Base-by-base conservation (phyloP, 2,113 vertebrate species). In the Onychostoma macrolepis region DNA sequence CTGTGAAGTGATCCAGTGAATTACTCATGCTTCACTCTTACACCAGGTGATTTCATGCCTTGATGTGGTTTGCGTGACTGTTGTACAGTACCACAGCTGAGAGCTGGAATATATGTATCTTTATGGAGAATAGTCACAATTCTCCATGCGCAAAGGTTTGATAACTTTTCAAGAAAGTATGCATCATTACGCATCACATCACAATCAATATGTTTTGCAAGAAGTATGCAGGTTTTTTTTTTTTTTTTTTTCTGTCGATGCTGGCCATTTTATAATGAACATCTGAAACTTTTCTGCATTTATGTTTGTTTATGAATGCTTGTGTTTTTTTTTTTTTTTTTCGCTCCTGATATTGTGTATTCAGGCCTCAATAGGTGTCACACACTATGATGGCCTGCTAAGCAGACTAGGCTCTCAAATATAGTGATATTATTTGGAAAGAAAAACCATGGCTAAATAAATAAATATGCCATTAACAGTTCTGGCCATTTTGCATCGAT, bases 21-120 rank as follows among this genome's bases (percentile, higher is more conserved):
- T 24, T 74, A 41, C 36, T 74, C 21, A 4, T 41, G 33, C 69
- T 72, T 72, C 3, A 21, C 67, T 71, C 3, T 72, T 24, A 38
- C 4, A 12, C 19, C 36, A 72, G 33, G 74, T 77, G 74, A 77
- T 77, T 77, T 50, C 74, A 77, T 77, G 74, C 75, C 75, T 48
- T 77, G 75, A 24, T 72, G 69, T 72, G 36, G 69, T 72, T 72
- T 72, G 69, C 0, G 36, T 38, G 36, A 24, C 4, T 24, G 33
- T 21, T 38, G 33, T 74, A 74, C 36, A 72, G 17, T 24, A 72
- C 33, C 19, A 38, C 21, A 71, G 30, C 30, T 7, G 8, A 71
- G 30, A 71, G 67, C 15, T 19, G 30, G 15, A 71, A 36, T 33
- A 33, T 33, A 33, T 36, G 15, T 9, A 9, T 36, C 28, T 33